Percentiles rank a stretch among this genome's conserved stretches.
phyloP scores from a whole-genome alignment of 2,888 invertebrate genomes.

The Melanostoma mellinum region DNA sequence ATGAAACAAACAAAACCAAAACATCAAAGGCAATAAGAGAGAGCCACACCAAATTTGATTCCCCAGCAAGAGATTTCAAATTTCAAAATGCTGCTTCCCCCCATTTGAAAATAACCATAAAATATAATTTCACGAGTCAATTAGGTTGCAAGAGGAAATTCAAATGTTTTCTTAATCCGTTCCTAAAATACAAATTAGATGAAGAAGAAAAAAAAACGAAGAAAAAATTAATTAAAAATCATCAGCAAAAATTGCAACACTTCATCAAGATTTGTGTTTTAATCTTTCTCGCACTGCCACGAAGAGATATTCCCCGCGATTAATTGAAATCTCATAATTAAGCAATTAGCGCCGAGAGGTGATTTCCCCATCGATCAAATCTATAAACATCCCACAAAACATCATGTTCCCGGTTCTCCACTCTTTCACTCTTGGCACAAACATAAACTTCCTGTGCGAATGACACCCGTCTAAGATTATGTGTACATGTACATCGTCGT shows the following conservation, averaged over 20 bases:
- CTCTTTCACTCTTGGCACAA: slow-evolving; percentile 50
- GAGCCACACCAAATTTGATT: background rate
- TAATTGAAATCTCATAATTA: slow-evolving; percentile 70
- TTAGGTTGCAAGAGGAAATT: background rate
- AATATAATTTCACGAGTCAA: slow-evolving; percentile 55
- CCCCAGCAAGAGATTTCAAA: too few species aligned
- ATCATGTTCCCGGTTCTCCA: slow-evolving; percentile 28
- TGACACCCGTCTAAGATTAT: slow-evolving; percentile 43
- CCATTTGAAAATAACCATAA: slow-evolving; percentile 36
- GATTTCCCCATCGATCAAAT: slow-evolving; percentile 72
- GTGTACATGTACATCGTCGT: slow-evolving; percentile 13
- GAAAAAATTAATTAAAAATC: slow-evolving; percentile 46
- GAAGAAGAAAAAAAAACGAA: background rate
- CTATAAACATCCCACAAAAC: slow-evolving; percentile 59
- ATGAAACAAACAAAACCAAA: slow-evolving; percentile 5
- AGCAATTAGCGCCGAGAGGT: slow-evolving; percentile 70
- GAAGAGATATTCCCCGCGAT: slow-evolving; percentile 25
- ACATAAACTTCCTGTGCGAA: slow-evolving; percentile 73
- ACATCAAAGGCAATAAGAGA: slow-evolving; percentile 25
- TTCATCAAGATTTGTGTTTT: slow-evolving; percentile 47
- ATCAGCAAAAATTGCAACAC: slow-evolving; percentile 46
- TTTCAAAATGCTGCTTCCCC: background rate
- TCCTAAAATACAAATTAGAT: slow-evolving; percentile 23
- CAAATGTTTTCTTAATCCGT: slow-evolving; percentile 4
- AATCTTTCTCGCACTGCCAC: background rate